phyloP scores from a whole-genome alignment of 2,797 vertebrate genomes.

The Tenualosa ilisha region DNA sequence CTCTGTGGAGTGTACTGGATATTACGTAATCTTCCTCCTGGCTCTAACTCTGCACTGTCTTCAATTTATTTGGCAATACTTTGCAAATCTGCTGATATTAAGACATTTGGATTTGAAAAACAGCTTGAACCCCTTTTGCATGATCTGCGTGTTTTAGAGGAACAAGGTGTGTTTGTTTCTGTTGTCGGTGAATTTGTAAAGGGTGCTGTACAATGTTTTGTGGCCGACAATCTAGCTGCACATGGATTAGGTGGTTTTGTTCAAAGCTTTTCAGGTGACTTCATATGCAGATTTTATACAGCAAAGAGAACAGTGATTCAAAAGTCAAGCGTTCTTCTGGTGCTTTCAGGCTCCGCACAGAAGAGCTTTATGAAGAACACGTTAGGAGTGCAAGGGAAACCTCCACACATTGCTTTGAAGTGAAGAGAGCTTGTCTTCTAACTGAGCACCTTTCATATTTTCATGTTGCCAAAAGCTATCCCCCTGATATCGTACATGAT shows the following conservation, averaged over 20 bases:
- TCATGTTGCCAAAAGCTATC: background rate
- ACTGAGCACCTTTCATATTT: background rate
- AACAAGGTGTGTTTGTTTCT: constrained; percentile 42
- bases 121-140: constrained; percentile 37
- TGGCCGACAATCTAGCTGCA: no score
- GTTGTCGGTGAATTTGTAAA: no score
- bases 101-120: constrained; percentile 30
- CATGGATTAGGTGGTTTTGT: background rate
- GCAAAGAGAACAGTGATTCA: background rate
- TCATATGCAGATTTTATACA: constrained; percentile 10
- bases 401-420: background rate
- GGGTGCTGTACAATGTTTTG: no score
- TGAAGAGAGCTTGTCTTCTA: background rate
- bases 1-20: constrained; percentile 44
- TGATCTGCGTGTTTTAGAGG: constrained; percentile 40
- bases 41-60: constrained; percentile 28
- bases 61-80: constrained; percentile 36
- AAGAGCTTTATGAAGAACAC: background rate
- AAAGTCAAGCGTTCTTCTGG: background rate
- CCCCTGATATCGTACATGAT: background rate
- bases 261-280: background rate
- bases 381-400: background rate
- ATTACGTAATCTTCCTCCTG: constrained; percentile 31
- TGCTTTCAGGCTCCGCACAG: background rate
- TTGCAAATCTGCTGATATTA: constrained; percentile 38